Conservation (phyloP, 2,113 vertebrate genomes). For the Lycocorax pyrrhopterus region DNA sequence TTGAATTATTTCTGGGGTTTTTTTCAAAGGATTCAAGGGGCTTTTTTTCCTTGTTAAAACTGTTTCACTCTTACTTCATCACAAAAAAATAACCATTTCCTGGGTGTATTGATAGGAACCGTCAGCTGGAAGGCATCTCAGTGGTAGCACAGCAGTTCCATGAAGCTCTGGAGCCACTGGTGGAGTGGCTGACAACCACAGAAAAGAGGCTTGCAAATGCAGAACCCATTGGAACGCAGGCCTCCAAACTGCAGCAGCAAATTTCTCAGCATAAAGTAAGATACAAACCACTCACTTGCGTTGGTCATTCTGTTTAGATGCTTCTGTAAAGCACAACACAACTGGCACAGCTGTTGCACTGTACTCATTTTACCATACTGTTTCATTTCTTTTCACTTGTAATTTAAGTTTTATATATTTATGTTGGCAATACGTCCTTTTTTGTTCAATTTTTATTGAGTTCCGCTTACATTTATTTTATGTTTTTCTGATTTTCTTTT, state of each 20-base stretch:
- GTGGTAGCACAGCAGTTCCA: conserved; percentile 94
- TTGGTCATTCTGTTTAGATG: neutral
- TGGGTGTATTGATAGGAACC: conserved; percentile 75
- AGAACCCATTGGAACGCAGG: conserved; percentile 91
- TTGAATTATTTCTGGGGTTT: neutral
- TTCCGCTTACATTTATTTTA: conserved; percentile 62
- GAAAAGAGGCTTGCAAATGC: conserved; percentile 89
- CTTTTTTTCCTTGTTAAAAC: neutral
- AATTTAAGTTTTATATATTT: conserved; percentile 49
- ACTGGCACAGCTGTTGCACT: neutral
- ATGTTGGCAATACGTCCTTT: neutral
- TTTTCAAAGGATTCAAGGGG: neutral
- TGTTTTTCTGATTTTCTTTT: conserved; percentile 67
- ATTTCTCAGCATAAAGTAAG: conserved; percentile 93
- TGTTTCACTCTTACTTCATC: neutral
- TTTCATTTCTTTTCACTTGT: neutral
- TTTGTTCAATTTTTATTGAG: conserved; percentile 17
- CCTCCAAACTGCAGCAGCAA: conserved; percentile 87
- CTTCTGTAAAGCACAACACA: neutral
- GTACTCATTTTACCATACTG: neutral
- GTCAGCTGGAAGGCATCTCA: conserved; percentile 89
- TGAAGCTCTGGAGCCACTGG: conserved; percentile 88
- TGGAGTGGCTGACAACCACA: conserved; percentile 84
- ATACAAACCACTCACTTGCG: neutral
- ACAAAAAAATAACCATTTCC: conserved; percentile 31